Base-by-base conservation (phyloP, 2,888 invertebrate genomes). In the Stenchaetothrips biformis region DNA sequence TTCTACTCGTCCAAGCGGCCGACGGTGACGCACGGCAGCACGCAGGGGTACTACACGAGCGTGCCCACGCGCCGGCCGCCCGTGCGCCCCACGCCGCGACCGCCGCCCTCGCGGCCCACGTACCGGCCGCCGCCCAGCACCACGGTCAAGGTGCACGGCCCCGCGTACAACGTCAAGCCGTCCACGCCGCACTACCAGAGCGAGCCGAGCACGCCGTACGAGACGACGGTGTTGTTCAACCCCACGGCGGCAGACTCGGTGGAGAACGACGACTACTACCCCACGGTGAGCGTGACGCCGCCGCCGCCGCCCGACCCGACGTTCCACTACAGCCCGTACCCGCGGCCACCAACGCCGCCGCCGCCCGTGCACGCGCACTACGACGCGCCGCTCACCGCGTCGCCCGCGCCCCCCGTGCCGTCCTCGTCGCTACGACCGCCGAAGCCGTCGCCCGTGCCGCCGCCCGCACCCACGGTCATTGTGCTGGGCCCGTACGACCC, bases 401-500 rank as follows among this genome's bases (percentile, higher is more conserved):
- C 67, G 21, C 67, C 67, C 67, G 25, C 67, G 67, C 67, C 67
- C 25, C 67, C 74, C 83, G 83, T 48, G 82, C 83, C 79, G 82
- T 82, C 77, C 83, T 82, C 59, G 83, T 84, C 47, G 84, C 84
- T 16, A 82, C 83, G 4, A 84, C 83, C 53, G 84, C 84, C 4
- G 81, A 81, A 79, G 16, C 81, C 25, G 53, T 77, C 80, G 74
- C 48, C 16, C 27, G 79, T 37, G 82, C 82, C 9, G 81, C 81
- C 9, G 81, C 84, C 85, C 9, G 83, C 90, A 13, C 91, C 91
- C 0, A 91, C 91, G 0, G 88, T 91, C 6, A 91, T 91, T n/a
- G 90, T 91, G 9, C 85, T 91, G 2, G 89, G 89, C 0, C 89
- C 90, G 16, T 82, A 83, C 1, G 82, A 83, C 77, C 78, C 83